Evolutionary conservation across 1,140 invertebrate genomes (phyloP).

Genomic region (Ganaspis sp.): DNA sequence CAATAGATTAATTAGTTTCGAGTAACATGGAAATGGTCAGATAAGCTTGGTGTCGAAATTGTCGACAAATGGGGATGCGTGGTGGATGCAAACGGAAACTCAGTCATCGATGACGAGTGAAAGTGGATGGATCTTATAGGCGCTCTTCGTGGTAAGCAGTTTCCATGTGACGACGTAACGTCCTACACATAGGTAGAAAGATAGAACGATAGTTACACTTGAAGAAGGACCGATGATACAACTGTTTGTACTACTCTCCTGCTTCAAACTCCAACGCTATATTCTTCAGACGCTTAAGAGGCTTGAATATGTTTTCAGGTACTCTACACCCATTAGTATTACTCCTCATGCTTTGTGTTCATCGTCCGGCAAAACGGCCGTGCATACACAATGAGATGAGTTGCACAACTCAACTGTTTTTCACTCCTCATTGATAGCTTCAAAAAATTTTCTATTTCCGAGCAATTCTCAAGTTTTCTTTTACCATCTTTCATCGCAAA

Average conservation of each 20-base stretch:
- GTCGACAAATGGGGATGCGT: conserved; percentile 35
- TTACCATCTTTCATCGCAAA: not conserved
- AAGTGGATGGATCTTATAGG: conserved; percentile 59
- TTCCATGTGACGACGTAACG: conserved; percentile 44
- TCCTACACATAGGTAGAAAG: conserved; percentile 48
- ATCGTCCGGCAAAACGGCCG: conserved; percentile 68
- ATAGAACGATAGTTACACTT: conserved; percentile 70
- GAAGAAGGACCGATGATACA: conserved; percentile 63
- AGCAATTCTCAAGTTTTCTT: not conserved
- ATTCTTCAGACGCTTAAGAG: conserved; percentile 51
- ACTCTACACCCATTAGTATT: conserved; percentile 62
- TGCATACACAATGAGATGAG: conserved; percentile 59
- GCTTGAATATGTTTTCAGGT: conserved; percentile 53
- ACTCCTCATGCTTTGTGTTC: conserved; percentile 69
- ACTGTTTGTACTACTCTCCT: conserved; percentile 51
- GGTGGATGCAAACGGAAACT: conserved; percentile 58
- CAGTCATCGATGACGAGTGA: conserved; percentile 71
- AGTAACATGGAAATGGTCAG: conserved; percentile 23
- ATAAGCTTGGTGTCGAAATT: conserved; percentile 46
- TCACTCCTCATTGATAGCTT: not conserved
- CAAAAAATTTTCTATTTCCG: not conserved
- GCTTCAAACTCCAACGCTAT: conserved; percentile 45
- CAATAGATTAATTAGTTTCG: conserved; percentile 29
- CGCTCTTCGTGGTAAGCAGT: conserved; percentile 68
- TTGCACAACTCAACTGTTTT: conserved; percentile 54